Evolutionary conservation across 1,140 invertebrate species (phyloP).

Genomic region (Drosophila pectinifera): DNA sequence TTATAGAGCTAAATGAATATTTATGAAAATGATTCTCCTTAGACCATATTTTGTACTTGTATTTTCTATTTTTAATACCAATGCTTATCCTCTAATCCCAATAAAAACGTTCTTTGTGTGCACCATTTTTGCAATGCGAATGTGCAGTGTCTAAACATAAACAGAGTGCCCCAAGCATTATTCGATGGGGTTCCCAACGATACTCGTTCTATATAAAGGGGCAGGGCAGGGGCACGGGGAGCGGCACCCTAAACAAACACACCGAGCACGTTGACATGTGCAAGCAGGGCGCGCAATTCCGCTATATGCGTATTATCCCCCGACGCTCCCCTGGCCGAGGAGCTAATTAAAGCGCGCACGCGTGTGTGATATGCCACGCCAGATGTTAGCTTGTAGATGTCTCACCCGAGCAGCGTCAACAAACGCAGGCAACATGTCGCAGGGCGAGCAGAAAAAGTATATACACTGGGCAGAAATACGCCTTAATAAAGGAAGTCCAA

Average conservation of each 20-base stretch:
- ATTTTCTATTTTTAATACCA: too few relatives aligned
- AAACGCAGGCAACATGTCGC: constrained; percentile 22
- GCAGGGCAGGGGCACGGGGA: not conserved
- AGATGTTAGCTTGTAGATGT: constrained; percentile 62
- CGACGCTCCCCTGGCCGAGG: constrained; percentile 5
- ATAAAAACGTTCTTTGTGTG: constrained; percentile 1
- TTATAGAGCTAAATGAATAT: too few relatives aligned
- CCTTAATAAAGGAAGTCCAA: too few relatives aligned
- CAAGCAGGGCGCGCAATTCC: constrained; percentile 23
- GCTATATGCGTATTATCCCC: constrained; percentile 4
- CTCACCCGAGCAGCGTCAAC: constrained; percentile 30
- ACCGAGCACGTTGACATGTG: constrained; percentile 60
- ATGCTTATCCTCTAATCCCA: not conserved
- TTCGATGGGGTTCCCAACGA: constrained; percentile 16
- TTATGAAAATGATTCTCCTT: too few relatives aligned
- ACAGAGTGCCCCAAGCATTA: constrained; percentile 33
- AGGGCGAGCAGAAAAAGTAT: constrained; percentile 10
- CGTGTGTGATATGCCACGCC: constrained; percentile 75
- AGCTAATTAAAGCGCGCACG: constrained; percentile 77
- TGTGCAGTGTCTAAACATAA: constrained; percentile 55
- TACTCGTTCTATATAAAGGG: not conserved
- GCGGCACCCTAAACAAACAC: constrained; percentile 55
- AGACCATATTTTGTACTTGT: too few relatives aligned
- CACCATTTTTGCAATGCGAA: constrained; percentile 53
- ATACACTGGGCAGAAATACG: not conserved